Evolutionary conservation across 2,888 invertebrate species (phyloP), one percentile per base, ranked within the genome.

Genomic region (Ormyrus pomaceus): DNA sequence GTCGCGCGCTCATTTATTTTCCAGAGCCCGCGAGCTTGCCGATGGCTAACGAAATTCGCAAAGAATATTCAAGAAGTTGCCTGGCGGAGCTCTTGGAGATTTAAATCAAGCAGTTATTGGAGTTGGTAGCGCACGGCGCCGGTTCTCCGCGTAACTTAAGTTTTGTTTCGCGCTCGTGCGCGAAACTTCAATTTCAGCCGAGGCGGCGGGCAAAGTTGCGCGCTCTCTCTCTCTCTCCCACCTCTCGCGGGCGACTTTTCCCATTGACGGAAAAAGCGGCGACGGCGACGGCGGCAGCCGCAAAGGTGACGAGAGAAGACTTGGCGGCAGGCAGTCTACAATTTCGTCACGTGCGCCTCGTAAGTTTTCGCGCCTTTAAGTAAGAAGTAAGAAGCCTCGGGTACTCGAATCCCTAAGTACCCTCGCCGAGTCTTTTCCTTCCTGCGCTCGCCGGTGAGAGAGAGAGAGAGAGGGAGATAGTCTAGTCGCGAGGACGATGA

Each of bases 321-420:
- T 19, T 77, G 75, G 79, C 69, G 76, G 69, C 70, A 55, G 19
- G 69, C 53, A 71, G 80, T 88, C 86, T 84, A 83, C 85, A 89
- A 89, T 89, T 89, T 87, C 85, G 87, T 89, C 90, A 90, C 89
- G 89, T 87, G 85, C 86, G 83, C 84, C 86, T 87, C 88, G 86
- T 88, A 88, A 89, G 88, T 89, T 87, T 85, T 87, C 83, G 83
- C 84, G 85, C 83, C 85, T 88, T 86, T 88, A 88, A 89, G 79
- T 81, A 78, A 77, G 76, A 81, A 83, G 83, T 80, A 77, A 82
- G 83, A 80, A 79, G 75, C 58, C 48, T 59, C 66, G 78, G 77
- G 80, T 80, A 84, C 85, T 86, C 83, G 83, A 86, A 80, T 85
- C 69, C 82, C 83, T 86, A 86, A 88, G 87, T 87, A 87, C 85